Evolutionary conservation across 2,113 vertebrate species (phyloP).

Genomic region (Rutilus rutilus): DNA sequence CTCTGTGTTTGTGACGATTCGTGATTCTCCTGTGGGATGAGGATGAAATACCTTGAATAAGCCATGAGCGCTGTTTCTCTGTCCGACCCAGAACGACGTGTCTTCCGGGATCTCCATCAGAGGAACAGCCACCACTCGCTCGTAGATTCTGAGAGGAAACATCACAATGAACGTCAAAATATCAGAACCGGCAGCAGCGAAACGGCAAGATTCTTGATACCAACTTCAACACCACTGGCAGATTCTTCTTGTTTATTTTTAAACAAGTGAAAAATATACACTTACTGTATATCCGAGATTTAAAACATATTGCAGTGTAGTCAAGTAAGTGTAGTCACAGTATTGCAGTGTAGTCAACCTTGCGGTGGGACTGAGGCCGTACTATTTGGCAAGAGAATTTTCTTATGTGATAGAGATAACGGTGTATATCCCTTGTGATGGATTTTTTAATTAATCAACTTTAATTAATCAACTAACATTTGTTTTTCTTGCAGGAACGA

Average conservation of each 20-base stretch:
- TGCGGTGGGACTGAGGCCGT: neutral
- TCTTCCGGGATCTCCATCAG: constrained; percentile 89
- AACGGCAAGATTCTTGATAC: neutral
- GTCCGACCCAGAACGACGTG: constrained; percentile 92
- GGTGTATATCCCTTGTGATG: no score
- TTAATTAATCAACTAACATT: no score
- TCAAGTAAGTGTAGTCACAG: no score
- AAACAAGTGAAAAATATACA: no score
- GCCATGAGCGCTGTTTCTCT: constrained; percentile 93
- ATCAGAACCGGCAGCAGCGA: neutral
- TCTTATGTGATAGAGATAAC: neutral
- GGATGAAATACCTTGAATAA: constrained; percentile 88
- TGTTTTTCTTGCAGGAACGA: no score
- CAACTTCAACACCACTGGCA: neutral
- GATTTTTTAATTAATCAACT: no score
- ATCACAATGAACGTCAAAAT: neutral
- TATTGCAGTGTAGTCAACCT: no score
- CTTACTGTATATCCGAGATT: no score
- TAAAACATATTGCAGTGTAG: no score
- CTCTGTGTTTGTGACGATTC: neutral
- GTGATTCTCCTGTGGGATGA: neutral
- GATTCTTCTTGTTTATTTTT: no score
- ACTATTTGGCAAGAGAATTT: neutral
- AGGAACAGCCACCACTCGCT: constrained; percentile 91
- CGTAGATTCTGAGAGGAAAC: constrained; percentile 87